Conservation (phyloP, 1,140 invertebrate genomes). For the Brachionus rubens region DNA sequence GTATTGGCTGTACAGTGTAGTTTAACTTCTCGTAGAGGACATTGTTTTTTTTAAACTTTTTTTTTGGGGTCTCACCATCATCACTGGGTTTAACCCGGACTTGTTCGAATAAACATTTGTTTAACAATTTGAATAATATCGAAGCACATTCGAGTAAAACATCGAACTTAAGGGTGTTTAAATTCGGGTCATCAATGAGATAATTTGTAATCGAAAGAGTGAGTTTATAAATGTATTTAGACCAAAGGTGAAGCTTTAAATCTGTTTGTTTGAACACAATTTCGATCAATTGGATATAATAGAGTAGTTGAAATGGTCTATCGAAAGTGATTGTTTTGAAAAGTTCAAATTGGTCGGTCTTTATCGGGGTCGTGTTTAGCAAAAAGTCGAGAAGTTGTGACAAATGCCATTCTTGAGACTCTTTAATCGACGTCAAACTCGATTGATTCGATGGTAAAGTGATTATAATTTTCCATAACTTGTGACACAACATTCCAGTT, state of each 20-base stretch:
- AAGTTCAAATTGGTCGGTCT: neutral
- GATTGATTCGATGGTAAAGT: neutral
- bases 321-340: neutral
- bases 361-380: neutral
- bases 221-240: neutral
- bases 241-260: neutral
- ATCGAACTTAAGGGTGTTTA: neutral
- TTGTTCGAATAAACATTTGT: neutral
- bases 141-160: neutral
- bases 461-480: conserved; percentile 30
- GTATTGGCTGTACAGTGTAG: neutral
- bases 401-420: neutral
- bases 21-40: neutral
- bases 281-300: neutral
- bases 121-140: neutral
- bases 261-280: neutral
- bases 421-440: neutral
- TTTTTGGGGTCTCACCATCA: neutral
- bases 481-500: neutral
- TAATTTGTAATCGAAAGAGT: neutral
- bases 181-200: neutral
- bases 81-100: neutral
- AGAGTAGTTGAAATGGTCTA: neutral
- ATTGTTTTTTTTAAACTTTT: neutral
- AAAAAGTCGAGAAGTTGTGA: neutral